A percentile compares a stretch with the other conserved stretches of the same genome.
Conservation (phyloP, 2,888 invertebrate genomes). For the Empis stercorea region DNA sequence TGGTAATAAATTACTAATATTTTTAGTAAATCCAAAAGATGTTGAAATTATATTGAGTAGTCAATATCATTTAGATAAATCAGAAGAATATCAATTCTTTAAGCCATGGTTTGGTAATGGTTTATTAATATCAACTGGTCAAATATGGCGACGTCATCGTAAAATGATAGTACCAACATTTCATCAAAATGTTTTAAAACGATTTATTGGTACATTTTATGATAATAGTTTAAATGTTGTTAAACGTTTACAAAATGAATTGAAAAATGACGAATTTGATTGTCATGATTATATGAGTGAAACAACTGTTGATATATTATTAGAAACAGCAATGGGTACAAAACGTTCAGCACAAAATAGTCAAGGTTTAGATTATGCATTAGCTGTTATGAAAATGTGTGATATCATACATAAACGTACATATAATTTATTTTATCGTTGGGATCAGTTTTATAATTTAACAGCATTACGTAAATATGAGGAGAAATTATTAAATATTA, state of each 20-base stretch:
- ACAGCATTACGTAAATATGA: conserved; percentile 58
- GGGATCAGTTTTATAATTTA: conserved; percentile 56
- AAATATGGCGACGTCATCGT: conserved; percentile 67
- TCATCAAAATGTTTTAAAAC: conserved; percentile 69
- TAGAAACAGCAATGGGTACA: conserved; percentile 75
- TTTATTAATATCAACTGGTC: conserved; percentile 60
- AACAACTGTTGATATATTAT: conserved; percentile 63
- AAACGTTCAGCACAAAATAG: conserved; percentile 57
- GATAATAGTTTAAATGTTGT: conserved; percentile 59
- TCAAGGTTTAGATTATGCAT: conserved; percentile 61
- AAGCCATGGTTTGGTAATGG: conserved; percentile 72
- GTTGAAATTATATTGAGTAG: conserved; percentile 63
- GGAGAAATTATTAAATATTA: conserved; percentile 50
- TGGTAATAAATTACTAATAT: conserved; percentile 53
- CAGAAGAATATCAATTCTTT: conserved; percentile 59
- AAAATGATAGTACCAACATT: conserved; percentile 77
- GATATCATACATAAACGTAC: conserved; percentile 69
- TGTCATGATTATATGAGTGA: conserved; percentile 69
- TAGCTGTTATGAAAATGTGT: conserved; percentile 79
- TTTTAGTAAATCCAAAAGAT: conserved; percentile 55
- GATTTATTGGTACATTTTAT: conserved; percentile 64
- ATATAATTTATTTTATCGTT: conserved; percentile 58
- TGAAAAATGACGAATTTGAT: conserved; percentile 48
- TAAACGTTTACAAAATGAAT: conserved; percentile 48
- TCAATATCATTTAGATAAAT: conserved; percentile 61